Percentiles rank a stretch among this genome's conserved stretches.
These are phyloP conservation scores for Hydraecia micacea DNA, from an alignment of 2,888 invertebrate species.

Conservation along the genomic window DNA sequence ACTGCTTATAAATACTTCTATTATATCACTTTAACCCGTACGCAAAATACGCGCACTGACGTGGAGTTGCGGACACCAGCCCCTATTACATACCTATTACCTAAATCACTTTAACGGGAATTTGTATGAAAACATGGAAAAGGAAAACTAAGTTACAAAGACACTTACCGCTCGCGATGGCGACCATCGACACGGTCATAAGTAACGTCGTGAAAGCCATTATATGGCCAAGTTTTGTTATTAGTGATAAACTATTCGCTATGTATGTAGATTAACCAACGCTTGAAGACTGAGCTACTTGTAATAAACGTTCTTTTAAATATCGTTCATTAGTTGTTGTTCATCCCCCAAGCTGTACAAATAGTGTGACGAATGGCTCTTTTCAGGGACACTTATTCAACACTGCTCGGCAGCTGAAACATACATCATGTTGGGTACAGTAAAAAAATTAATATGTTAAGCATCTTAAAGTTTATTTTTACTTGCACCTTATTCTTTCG, in stretches of 20 bases:
- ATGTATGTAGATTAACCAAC: constrained; percentile 64
- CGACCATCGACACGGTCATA: constrained; percentile 67
- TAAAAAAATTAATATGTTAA: too few species aligned
- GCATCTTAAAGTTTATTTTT: not conserved
- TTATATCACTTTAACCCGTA: not conserved
- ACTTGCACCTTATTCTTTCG: not conserved
- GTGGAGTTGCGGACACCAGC: too few species aligned
- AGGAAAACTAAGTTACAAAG: not conserved
- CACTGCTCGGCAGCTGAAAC: constrained; percentile 57
- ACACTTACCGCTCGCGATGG: constrained; percentile 75
- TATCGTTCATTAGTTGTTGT: constrained; percentile 77
- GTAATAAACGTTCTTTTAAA: constrained; percentile 76
- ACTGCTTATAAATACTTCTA: constrained; percentile 5
- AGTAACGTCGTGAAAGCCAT: constrained; percentile 76
- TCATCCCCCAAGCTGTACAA: constrained; percentile 79
- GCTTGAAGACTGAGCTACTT: constrained; percentile 73
- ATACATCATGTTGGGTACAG: constrained; percentile 36
- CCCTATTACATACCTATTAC: too few species aligned
- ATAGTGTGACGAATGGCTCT: constrained; percentile 78
- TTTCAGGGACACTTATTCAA: constrained; percentile 56
- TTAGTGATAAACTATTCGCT: constrained; percentile 46
- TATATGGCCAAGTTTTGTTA: constrained; percentile 62
- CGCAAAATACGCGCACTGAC: too few species aligned
- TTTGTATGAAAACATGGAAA: not conserved
- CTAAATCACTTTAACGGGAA: too few species aligned